A percentile compares a stretch with the other conserved stretches of the same genome.
phyloP scores from a whole-genome alignment of 2,888 invertebrate genomes.

The Dysmachus trigonus region DNA sequence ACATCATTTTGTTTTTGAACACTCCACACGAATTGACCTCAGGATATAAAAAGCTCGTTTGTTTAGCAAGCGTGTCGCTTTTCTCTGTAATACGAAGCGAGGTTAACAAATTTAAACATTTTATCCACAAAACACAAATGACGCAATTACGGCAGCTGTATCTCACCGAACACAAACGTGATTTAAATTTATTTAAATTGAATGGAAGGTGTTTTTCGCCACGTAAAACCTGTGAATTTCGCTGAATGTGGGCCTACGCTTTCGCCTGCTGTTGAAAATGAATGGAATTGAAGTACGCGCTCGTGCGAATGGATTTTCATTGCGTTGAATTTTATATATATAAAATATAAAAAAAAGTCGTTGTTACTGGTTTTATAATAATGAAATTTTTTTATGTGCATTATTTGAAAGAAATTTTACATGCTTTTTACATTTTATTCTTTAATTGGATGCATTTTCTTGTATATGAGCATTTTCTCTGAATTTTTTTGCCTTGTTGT shows the following conservation, averaged over 20 bases:
- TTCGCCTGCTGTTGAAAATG: neutral
- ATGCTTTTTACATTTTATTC: constrained; percentile 35
- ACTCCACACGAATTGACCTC: neutral
- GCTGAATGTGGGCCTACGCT: neutral
- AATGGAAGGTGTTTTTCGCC: neutral
- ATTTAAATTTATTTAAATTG: neutral
- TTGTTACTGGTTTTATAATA: neutral
- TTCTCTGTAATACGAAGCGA: neutral
- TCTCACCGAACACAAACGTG: neutral
- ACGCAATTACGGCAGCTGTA: neutral
- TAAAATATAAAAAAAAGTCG: neutral
- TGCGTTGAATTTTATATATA: neutral
- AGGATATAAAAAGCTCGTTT: neutral
- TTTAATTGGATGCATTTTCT: neutral
- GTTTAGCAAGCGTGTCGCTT: neutral
- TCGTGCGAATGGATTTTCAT: neutral
- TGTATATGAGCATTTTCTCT: neutral
- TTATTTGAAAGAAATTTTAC: constrained; percentile 29
- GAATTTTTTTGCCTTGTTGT: constrained; percentile 32
- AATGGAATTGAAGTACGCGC: neutral
- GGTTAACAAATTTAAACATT: neutral
- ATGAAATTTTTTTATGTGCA: neutral
- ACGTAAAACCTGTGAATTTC: neutral
- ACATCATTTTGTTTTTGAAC: neutral
- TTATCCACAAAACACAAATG: neutral